Conservation (phyloP, 2,113 vertebrate genomes). For the Anhinga anhinga region DNA sequence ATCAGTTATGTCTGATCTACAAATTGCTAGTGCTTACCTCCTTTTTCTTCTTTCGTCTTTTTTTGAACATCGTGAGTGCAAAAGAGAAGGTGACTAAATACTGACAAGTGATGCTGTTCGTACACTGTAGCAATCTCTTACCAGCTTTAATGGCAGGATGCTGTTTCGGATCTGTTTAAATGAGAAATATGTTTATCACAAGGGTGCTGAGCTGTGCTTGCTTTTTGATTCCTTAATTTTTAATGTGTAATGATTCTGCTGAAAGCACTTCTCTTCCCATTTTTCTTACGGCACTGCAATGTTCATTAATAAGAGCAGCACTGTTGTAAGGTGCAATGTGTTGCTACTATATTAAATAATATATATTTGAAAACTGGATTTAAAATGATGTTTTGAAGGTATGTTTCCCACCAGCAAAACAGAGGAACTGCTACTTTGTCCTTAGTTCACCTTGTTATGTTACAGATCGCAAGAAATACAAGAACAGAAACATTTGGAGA, state of each 20-base stretch:
- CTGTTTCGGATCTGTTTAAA: constrained; percentile 21
- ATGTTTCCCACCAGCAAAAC: background rate
- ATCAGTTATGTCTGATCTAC: background rate
- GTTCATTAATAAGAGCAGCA: constrained; percentile 12
- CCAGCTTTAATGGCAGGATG: background rate
- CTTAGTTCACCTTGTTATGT: background rate
- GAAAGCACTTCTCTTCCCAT: constrained; percentile 17
- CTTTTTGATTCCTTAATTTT: constrained; percentile 48
- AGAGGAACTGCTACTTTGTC: background rate
- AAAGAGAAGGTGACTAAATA: background rate
- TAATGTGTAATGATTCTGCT: constrained; percentile 30
- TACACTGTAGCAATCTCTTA: constrained; percentile 3
- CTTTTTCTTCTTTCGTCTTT: background rate
- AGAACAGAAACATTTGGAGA: background rate
- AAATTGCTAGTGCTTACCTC: background rate
- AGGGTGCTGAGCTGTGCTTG: constrained; percentile 28
- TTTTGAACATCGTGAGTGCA: background rate
- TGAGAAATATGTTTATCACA: constrained; percentile 56
- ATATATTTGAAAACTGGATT: constrained; percentile 48
- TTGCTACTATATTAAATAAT: constrained; percentile 42
- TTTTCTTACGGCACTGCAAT: constrained; percentile 3
- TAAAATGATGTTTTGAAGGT: constrained; percentile 26
- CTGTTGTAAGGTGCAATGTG: background rate
- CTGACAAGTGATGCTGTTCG: background rate
- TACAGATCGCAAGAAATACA: background rate